Base-by-base conservation (phyloP, 2,888 invertebrate species). In the Amiota minor region DNA sequence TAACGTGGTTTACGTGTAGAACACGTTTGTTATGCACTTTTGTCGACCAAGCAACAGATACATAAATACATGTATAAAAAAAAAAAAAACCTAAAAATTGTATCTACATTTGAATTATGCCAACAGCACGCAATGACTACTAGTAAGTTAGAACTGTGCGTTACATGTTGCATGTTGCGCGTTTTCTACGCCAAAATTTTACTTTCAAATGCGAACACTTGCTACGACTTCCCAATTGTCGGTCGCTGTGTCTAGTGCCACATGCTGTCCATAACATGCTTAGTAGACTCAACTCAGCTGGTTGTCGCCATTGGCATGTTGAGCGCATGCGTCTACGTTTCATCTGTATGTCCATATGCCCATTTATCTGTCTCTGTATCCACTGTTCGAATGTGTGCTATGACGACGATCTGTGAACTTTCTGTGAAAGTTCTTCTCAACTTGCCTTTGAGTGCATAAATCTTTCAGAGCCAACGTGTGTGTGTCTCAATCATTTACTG, bases 241-340 rank as follows among this genome's bases (percentile, higher is more conserved):
- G 70, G 69, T 35, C 6, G 35, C 6, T 8, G 35, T 1, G 35
- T 35, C 35, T 35, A 35, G 6, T 6, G 35, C 35, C 35, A 35
- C 35, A 35, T 35, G 35, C 35, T 35, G 35, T 35, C 35, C 35
- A 35, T 35, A 35, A 35, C 35, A 35, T 20, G 59, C 59, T 20
- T 20, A 9, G 18, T 20, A 18, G 18, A 18, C 16, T 16, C 16
- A 59, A n/a, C 53, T 50, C 53, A n/a, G 53, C 59, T 20, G 20
- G 18, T 59, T 59, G 59, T 59, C 18, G 59, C 18, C 23, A 20
- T 59, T 16, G 16, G 59, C 20, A 9, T 20, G 16, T 16, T 16
- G n/a, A 16, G 53, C 59, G 84, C 85, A 83, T 83, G 84, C 84
- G 76, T 71, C 84, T 85, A 85, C 83, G 85, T 83, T 46, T 71